Conservation (phyloP, 2,797 vertebrate species). For the Hemitrygon akajei region DNA sequence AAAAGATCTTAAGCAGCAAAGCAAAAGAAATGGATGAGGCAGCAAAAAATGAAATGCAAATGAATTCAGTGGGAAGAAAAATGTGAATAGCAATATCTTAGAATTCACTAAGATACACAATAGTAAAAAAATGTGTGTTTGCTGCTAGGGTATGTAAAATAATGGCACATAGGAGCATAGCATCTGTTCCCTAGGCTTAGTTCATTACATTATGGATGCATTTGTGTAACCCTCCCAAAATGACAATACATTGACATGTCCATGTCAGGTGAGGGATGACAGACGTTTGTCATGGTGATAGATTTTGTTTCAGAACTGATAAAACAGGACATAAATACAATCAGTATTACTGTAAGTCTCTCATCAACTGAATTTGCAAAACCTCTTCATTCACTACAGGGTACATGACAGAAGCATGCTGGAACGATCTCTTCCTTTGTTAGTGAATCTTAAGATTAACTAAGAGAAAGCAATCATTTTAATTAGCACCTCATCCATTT, state of each 20-base stretch:
- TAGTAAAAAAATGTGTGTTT: background rate
- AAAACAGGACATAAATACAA: background rate
- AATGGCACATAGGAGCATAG: background rate
- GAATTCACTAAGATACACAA: background rate
- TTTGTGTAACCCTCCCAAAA: too few relatives aligned
- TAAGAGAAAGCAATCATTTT: background rate
- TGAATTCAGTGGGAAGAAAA: background rate
- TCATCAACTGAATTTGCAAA: background rate
- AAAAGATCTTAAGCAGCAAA: background rate
- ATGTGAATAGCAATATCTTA: background rate
- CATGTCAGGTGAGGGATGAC: too few relatives aligned
- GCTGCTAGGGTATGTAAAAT: background rate
- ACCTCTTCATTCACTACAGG: too few relatives aligned
- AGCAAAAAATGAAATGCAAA: background rate
- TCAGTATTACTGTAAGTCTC: background rate
- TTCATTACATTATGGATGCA: too few relatives aligned
- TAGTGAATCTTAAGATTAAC: background rate
- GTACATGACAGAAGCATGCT: too few relatives aligned
- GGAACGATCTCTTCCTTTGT: background rate
- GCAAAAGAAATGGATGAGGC: background rate
- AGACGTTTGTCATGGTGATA: too few relatives aligned
- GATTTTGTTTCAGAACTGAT: background rate
- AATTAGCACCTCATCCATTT: background rate
- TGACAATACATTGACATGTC: too few relatives aligned
- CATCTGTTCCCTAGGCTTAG: background rate